phyloP scores from a whole-genome alignment of 2,113 vertebrate species.

The Cinclus mexicanus region DNA sequence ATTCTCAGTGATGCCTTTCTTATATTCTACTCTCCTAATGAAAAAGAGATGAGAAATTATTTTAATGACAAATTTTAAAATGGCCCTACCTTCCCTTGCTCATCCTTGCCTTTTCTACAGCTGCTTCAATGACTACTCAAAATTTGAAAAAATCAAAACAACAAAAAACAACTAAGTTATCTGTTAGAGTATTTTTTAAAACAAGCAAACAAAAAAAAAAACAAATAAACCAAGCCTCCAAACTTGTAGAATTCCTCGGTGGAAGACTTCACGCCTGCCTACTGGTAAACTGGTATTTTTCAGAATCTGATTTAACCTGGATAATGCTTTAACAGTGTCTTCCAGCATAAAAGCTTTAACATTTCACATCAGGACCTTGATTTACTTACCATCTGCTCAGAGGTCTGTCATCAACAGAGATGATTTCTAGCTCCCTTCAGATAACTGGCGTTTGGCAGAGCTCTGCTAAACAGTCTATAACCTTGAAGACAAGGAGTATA shows the following conservation, averaged over 20 bases:
- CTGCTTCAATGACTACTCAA: not conserved
- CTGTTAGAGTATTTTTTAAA: not conserved
- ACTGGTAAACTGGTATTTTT: slow-evolving; percentile 15
- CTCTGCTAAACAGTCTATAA: slow-evolving; percentile 70
- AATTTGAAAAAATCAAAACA: not conserved
- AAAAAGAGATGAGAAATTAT: not conserved
- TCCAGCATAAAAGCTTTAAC: slow-evolving; percentile 65
- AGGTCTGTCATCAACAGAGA: slow-evolving; percentile 72
- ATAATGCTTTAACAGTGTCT: slow-evolving; percentile 67
- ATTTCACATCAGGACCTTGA: slow-evolving; percentile 76
- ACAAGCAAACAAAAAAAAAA: not conserved
- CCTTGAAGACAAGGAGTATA: slow-evolving; percentile 73
- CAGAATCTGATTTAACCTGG: slow-evolving; percentile 52
- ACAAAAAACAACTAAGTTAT: not conserved
- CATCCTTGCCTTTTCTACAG: not conserved
- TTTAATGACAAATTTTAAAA: not conserved
- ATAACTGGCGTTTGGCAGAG: slow-evolving; percentile 71
- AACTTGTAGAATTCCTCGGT: slow-evolving; percentile 6
- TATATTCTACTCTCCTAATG: not conserved
- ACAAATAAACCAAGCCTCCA: not conserved
- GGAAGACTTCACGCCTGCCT: slow-evolving; percentile 52
- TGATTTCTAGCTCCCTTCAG: slow-evolving; percentile 76
- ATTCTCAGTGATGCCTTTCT: not conserved
- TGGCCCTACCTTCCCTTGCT: not conserved
- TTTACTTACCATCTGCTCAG: slow-evolving; percentile 79